These are phyloP conservation scores for Nematopogon swammerdamellus DNA, from an alignment of 2,888 invertebrate genomes.

Conservation along the genomic window DNA sequence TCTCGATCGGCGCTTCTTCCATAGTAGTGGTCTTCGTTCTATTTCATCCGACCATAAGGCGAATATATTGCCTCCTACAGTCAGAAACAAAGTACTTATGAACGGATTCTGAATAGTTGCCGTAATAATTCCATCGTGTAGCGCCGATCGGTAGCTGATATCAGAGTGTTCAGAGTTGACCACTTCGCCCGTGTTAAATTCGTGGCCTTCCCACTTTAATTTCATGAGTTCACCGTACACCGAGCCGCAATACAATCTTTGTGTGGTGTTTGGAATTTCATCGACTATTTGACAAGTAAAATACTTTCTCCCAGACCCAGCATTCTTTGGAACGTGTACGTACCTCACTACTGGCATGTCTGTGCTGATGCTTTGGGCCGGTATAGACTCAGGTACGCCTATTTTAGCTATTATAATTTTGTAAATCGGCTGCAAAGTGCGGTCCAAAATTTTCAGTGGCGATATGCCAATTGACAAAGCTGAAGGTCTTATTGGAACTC, in stretches of 20 bases:
- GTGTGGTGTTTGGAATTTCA: constrained; percentile 29
- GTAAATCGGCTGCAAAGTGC: constrained; percentile 61
- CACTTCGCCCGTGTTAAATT: constrained; percentile 58
- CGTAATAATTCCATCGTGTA: constrained; percentile 71
- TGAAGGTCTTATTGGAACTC: constrained; percentile 51
- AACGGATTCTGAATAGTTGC: constrained; percentile 60
- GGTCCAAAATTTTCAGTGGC: constrained; percentile 55
- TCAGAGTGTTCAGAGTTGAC: constrained; percentile 59
- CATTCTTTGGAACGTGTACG: constrained; percentile 24
- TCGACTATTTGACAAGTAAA: constrained; percentile 28
- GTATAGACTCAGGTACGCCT: constrained; percentile 31
- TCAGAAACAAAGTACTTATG: constrained; percentile 58
- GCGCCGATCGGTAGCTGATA: constrained; percentile 39
- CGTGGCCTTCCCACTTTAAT: constrained; percentile 65
- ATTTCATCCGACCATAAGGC: constrained; percentile 72
- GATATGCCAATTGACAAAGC: constrained; percentile 60
- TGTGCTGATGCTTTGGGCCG: constrained; percentile 42
- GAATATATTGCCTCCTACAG: constrained; percentile 72
- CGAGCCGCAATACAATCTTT: constrained; percentile 32
- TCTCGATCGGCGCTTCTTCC: constrained; percentile 58
- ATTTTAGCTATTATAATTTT: constrained; percentile 46
- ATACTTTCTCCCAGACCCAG: constrained; percentile 37
- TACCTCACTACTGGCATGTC: constrained; percentile 30
- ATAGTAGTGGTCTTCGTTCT: constrained; percentile 58
- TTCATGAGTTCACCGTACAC: constrained; percentile 41